These are phyloP conservation scores for Antitype chi DNA, from an alignment of 2,888 invertebrate genomes.

Conservation along the genomic window DNA sequence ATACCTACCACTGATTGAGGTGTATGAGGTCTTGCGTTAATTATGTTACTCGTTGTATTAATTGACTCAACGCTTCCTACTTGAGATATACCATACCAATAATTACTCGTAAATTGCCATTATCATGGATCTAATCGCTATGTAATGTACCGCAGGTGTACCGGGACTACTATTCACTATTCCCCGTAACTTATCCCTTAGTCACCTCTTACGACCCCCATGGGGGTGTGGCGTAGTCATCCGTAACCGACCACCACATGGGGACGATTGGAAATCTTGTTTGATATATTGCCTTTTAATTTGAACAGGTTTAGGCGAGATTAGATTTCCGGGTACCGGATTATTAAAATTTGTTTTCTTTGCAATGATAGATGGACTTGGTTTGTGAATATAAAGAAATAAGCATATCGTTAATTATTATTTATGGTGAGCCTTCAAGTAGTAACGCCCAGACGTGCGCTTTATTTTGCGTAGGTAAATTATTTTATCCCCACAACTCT, in stretches of 20 bases:
- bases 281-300: constrained; percentile 61
- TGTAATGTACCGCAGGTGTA: constrained; percentile 42
- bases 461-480: too few relatives aligned
- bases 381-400: background rate
- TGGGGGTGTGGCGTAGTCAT: constrained; percentile 47
- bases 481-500: too few relatives aligned
- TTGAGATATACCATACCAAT: background rate
- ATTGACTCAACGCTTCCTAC: background rate
- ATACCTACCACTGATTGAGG: too few relatives aligned
- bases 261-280: constrained; percentile 55
- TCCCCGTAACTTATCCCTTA: constrained; percentile 51
- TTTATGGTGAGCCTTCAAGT: background rate
- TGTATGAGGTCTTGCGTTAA: too few relatives aligned
- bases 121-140: constrained; percentile 25
- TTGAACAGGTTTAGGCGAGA: constrained; percentile 32
- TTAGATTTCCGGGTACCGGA: background rate
- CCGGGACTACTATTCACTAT: constrained; percentile 17
- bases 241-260: constrained; percentile 53
- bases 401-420: background rate
- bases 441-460: too few relatives aligned
- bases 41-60: too few relatives aligned
- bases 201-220: constrained; percentile 57
- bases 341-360: constrained; percentile 2
- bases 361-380: background rate
- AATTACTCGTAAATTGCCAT: constrained; percentile 26